Evolutionary conservation across 2,113 vertebrate species (phyloP).

Genomic region (Oncorhynchus keta): DNA sequence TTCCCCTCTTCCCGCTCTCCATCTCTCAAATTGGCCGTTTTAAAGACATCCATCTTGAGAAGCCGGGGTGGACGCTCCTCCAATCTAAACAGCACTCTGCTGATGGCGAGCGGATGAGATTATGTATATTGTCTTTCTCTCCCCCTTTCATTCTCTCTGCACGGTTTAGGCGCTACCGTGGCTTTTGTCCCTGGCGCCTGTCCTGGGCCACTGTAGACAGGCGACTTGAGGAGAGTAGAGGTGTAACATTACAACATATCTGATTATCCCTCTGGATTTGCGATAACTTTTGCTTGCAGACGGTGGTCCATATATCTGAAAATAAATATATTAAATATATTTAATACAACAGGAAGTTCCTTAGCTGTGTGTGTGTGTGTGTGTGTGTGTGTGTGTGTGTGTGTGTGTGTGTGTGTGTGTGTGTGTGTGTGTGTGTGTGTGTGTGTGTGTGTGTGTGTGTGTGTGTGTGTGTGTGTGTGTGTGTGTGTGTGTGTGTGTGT

Average conservation of each 20-base stretch:
- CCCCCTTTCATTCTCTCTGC: slow-evolving; percentile 55
- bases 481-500: no score
- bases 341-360: not conserved
- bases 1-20: not conserved
- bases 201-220: slow-evolving; percentile 64
- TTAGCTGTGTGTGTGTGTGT: not conserved
- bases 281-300: slow-evolving; percentile 1
- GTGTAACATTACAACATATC: slow-evolving; percentile 60
- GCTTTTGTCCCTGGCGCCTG: slow-evolving; percentile 76
- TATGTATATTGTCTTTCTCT: slow-evolving; percentile 65
- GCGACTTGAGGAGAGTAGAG: slow-evolving; percentile 34
- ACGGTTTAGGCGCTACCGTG: slow-evolving; percentile 60
- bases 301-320: no score
- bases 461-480: no score
- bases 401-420: slow-evolving; percentile 8
- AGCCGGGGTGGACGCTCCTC: slow-evolving; percentile 42
- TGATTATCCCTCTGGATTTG: slow-evolving; percentile 23
- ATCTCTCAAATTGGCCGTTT: slow-evolving; percentile 50
- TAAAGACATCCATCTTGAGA: slow-evolving; percentile 48
- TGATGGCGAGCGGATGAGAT: slow-evolving; percentile 78
- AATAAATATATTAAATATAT: not conserved
- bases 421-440: no score
- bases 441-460: no score
- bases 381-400: slow-evolving; percentile 11
- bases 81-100: slow-evolving; percentile 73